Evolutionary conservation across 2,113 vertebrate genomes (phyloP).

Genomic region (Bufo gargarizans): DNA sequence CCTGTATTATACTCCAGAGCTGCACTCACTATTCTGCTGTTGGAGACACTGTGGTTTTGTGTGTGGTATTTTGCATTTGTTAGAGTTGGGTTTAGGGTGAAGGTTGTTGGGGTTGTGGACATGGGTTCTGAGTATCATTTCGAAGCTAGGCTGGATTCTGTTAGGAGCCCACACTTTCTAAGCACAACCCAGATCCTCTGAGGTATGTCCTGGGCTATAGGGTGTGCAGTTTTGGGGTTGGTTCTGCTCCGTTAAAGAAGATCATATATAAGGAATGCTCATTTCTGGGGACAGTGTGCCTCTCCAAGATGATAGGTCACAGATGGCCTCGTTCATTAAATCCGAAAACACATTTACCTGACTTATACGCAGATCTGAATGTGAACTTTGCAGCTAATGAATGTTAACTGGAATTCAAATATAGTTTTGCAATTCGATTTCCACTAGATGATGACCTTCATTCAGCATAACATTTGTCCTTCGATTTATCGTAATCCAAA

Average conservation of each 20-base stretch:
- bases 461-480: constrained; percentile 30
- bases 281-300: neutral
- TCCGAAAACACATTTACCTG: neutral
- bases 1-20: too few species aligned
- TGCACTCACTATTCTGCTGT: too few species aligned
- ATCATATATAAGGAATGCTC: neutral
- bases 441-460: constrained; percentile 24
- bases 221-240: neutral
- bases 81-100: too few species aligned
- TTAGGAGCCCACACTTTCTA: too few species aligned
- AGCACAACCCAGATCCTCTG: too few species aligned
- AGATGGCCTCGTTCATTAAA: constrained; percentile 19
- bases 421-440: neutral
- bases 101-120: too few species aligned
- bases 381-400: constrained; percentile 44
- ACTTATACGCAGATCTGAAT: neutral
- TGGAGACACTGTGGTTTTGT: too few species aligned
- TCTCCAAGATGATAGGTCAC: constrained; percentile 14
- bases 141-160: too few species aligned
- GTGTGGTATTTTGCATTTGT: too few species aligned
- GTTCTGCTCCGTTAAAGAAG: neutral
- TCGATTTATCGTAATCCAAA: constrained; percentile 18
- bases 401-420: constrained; percentile 31
- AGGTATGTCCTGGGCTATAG: too few species aligned
- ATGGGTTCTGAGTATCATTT: too few species aligned